Conservation (phyloP, 2,888 invertebrate genomes). For the Drosophila subquinaria region DNA sequence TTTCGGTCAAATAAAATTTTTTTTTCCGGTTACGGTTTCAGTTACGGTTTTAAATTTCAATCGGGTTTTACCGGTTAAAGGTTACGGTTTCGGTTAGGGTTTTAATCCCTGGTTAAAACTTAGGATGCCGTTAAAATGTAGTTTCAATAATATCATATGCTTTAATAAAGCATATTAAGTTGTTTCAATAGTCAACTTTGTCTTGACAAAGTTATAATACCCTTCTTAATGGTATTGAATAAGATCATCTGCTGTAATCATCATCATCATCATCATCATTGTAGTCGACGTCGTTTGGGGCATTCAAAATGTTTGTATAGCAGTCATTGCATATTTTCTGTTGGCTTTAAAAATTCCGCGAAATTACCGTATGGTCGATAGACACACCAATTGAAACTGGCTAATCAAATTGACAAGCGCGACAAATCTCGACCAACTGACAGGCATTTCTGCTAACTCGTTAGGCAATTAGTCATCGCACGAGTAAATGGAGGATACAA, state of each 20-base stretch:
- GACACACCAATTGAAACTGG: conserved; percentile 36
- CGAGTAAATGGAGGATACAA: background rate
- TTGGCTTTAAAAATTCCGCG: conserved; percentile 43
- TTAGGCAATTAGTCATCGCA: conserved; percentile 57
- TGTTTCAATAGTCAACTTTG: too few relatives aligned
- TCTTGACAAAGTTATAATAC: background rate
- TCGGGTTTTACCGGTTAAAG: too few relatives aligned
- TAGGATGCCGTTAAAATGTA: background rate
- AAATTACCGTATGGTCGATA: conserved; percentile 33
- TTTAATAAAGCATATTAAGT: too few relatives aligned
- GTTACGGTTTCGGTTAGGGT: too few relatives aligned
- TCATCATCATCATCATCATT: conserved; percentile 42
- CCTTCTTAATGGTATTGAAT: conserved; percentile 2
- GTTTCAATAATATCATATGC: background rate
- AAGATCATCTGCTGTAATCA: conserved; percentile 44
- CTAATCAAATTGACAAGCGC: conserved; percentile 66
- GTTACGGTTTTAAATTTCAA: too few relatives aligned
- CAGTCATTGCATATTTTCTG: conserved; percentile 44
- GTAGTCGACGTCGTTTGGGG: conserved; percentile 33
- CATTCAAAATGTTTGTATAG: conserved; percentile 58
- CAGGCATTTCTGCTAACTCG: conserved; percentile 51
- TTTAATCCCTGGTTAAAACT: too few relatives aligned
- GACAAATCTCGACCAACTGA: conserved; percentile 57
- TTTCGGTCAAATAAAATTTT: too few relatives aligned
- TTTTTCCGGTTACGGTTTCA: too few relatives aligned